phyloP scores from a whole-genome alignment of 2,797 vertebrate genomes.

The Sebastes kiyomatsui region DNA sequence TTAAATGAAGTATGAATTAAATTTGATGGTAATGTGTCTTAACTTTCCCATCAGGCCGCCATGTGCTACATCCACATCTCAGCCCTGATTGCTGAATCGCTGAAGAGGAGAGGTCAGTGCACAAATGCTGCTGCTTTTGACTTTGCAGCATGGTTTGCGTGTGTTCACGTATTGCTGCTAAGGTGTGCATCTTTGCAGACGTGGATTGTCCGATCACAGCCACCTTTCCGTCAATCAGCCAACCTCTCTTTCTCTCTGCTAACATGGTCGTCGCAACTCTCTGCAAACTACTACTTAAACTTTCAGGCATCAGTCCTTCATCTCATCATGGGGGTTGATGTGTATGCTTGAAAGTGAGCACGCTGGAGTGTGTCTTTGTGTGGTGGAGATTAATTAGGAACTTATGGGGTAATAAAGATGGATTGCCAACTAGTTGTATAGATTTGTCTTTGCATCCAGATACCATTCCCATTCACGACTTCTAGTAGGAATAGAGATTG shows the following conservation, averaged over 20 bases:
- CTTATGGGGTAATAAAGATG: background rate
- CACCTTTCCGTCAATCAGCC: constrained; percentile 9
- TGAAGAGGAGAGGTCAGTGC: constrained; percentile 95
- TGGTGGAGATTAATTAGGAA: background rate
- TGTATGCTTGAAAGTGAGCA: constrained; percentile 26
- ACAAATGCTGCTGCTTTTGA: background rate
- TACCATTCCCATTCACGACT: background rate
- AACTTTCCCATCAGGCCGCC: constrained; percentile 85
- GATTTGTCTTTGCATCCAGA: constrained; percentile 15
- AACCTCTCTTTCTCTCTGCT: constrained; percentile 27
- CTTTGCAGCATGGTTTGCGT: constrained; percentile 47
- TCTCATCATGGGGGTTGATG: constrained; percentile 1
- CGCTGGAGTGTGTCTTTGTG: constrained; percentile 9
- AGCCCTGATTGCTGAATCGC: constrained; percentile 95
- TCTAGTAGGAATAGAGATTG: background rate
- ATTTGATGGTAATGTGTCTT: background rate
- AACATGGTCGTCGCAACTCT: constrained; percentile 12
- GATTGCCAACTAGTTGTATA: background rate
- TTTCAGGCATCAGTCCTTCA: constrained; percentile 20
- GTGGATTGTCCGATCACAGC: background rate
- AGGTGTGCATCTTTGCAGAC: constrained; percentile 26
- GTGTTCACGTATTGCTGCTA: background rate
- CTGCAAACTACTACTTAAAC: background rate
- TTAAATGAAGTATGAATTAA: background rate
- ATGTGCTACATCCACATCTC: constrained; percentile 99